A percentile compares a stretch with the other conserved stretches of the same genome.
Conservation (phyloP, 2,888 invertebrate species). For the Protula sp. region DNA sequence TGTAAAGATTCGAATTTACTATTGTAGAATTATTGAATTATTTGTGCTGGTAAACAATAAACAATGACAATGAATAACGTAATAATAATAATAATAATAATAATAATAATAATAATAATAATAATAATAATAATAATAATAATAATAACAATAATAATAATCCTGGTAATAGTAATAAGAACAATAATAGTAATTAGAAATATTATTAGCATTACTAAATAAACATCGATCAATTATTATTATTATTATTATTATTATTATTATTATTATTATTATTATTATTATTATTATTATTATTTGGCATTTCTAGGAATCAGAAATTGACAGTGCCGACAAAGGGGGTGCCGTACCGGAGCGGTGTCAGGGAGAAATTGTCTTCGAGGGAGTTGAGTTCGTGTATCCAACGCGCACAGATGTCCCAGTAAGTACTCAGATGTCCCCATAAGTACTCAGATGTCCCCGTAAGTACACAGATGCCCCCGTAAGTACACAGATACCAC, state of each 20-base stretch:
- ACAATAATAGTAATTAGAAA: neutral
- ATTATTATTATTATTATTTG: neutral
- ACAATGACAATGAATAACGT: neutral
- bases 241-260: neutral
- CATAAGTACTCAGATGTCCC: too few species aligned
- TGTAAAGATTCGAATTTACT: neutral
- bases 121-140: neutral
- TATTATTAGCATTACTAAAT: neutral
- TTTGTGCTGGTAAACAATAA: neutral
- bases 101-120: neutral
- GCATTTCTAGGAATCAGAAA: conserved; percentile 28
- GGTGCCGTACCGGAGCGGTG: conserved; percentile 51
- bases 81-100: neutral
- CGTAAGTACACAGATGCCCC: too few species aligned
- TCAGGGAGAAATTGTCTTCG: conserved; percentile 44
- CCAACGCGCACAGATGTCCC: neutral
- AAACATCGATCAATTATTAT: neutral
- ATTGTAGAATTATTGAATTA: neutral
- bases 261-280: neutral
- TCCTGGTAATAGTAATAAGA: neutral
- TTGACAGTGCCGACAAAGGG: conserved; percentile 53
- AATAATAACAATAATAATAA: neutral
- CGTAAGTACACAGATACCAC: too few species aligned
- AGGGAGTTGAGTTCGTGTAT: conserved; percentile 28
- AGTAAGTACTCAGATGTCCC: neutral